Evolutionary conservation across 2,113 vertebrate genomes (phyloP), one percentile per base, ranked within the genome.

Genomic region (Tragelaphus strepsiceros): DNA sequence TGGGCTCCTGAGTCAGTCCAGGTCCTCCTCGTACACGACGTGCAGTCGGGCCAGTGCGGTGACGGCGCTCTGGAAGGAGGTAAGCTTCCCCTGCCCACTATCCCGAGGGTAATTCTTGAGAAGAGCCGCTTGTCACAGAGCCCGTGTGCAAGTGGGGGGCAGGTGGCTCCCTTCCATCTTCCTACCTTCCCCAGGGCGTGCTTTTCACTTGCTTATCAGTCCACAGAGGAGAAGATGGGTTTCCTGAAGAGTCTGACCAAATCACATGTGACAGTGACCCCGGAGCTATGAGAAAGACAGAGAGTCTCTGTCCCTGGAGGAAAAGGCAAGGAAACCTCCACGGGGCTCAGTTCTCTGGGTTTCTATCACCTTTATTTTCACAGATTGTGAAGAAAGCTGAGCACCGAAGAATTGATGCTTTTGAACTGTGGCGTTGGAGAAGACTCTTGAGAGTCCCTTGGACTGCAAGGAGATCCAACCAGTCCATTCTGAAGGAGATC

Each of bases 131-230:
- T 39, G 59, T 80, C 61, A 84, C 46, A 80, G n/a, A 32, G 89
- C 9, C 19, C 12, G 15, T 30, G 3, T 78, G 46, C 22, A 15
- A 30, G 26, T 19, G 28, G 61, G 22, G 62, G 80, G 46, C 53
- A 16, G 49, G 13, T 9, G 58, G 6, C 58, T 59, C 9, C n/a
- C 19, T 89, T 26, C 61, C 46, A 30, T 16, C 17, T 35, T 26
- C 13, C 22, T 17, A 30, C 58, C 13, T 51, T 39, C 51, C 21
- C 12, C 28, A 35, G 5, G 51, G 28, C 51, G 58, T 43, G 24
- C 90, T 83, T 81, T 84, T n/a, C 49, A 81, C 58, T 2, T 59
- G 43, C 59, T 86, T 53, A 61, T 83, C 30, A 94, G 89, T 43
- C 64, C 39, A 61, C 15, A 64, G 56, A n/a, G 80, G 58, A 82